phyloP scores from a whole-genome alignment of 2,797 vertebrate species.

The Thalassophryne amazonica region DNA sequence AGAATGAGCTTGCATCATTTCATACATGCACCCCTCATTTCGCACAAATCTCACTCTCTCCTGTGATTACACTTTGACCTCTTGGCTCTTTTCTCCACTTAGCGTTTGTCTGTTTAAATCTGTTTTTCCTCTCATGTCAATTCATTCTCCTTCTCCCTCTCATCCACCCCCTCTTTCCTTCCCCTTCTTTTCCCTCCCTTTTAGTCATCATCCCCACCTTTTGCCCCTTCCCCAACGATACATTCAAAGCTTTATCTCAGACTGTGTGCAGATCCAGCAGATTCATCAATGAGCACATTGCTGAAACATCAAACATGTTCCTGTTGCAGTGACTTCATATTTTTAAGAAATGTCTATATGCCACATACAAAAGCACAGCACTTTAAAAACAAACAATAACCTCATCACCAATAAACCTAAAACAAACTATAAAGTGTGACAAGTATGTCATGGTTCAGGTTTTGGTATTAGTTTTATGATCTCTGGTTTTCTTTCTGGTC shows the following conservation, averaged over 20 bases:
- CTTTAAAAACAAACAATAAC: too few species aligned
- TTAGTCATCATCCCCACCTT: background rate
- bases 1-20: constrained; percentile 1
- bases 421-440: too few species aligned
- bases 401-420: too few species aligned
- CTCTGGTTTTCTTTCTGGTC: too few species aligned
- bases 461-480: too few species aligned
- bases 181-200: background rate
- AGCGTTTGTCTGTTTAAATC: constrained; percentile 41
- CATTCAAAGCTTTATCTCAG: constrained; percentile 10
- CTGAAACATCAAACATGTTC: constrained; percentile 49
- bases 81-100: constrained; percentile 20
- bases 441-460: too few species aligned
- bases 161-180: background rate
- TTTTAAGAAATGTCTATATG: constrained; percentile 54
- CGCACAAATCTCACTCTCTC: constrained; percentile 6
- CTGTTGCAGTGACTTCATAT: constrained; percentile 34
- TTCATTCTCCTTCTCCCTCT: constrained; percentile 34
- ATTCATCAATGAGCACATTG: constrained; percentile 33
- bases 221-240: constrained; percentile 1
- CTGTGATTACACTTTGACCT: constrained; percentile 21
- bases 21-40: constrained; percentile 8
- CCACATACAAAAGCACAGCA: background rate
- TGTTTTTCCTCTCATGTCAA: constrained; percentile 29
- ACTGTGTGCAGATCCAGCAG: constrained; percentile 13